These are phyloP conservation scores for Scaptodrosophila lebanonensis DNA, from an alignment of 1,140 invertebrate genomes.

Conservation along the genomic window DNA sequence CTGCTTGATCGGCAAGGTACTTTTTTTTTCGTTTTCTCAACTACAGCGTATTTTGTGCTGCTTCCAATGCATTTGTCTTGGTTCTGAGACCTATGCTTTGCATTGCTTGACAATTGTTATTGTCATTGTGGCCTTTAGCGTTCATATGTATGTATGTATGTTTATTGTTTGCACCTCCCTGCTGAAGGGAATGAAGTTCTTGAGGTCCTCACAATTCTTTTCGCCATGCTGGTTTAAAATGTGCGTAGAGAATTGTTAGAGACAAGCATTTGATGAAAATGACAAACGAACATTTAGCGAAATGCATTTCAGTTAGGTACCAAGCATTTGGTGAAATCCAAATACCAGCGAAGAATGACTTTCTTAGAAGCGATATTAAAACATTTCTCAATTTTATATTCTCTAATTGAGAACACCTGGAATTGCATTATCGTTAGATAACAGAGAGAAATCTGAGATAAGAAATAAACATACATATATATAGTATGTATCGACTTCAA, in stretches of 20 bases:
- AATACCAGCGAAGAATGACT: no score
- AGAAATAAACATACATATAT: no score
- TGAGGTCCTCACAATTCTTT: conserved; percentile 29
- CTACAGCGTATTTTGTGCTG: conserved; percentile 13
- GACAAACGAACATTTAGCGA: conserved; percentile 48
- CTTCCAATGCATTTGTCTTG: conserved; percentile 42
- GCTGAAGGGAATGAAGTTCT: conserved; percentile 47
- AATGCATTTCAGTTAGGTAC: no score
- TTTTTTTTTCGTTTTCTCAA: conserved; percentile 7
- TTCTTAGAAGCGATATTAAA: no score
- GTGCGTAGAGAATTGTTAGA: conserved; percentile 40
- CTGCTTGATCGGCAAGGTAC: conserved; percentile 24
- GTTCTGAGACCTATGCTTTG: conserved; percentile 16
- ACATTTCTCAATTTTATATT: no score
- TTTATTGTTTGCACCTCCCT: no score
- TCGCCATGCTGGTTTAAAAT: conserved; percentile 15
- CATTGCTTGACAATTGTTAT: conserved; percentile 45
- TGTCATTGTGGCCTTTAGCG: conserved; percentile 17
- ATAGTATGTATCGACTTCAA: no score
- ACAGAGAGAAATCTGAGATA: no score
- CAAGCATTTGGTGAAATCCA: no score
- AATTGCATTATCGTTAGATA: no score
- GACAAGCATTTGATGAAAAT: conserved; percentile 65
- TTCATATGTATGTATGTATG: conserved; percentile 43
- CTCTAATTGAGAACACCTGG: no score